phyloP scores from a whole-genome alignment of 2,113 vertebrate genomes.

The Morone chrysops region DNA sequence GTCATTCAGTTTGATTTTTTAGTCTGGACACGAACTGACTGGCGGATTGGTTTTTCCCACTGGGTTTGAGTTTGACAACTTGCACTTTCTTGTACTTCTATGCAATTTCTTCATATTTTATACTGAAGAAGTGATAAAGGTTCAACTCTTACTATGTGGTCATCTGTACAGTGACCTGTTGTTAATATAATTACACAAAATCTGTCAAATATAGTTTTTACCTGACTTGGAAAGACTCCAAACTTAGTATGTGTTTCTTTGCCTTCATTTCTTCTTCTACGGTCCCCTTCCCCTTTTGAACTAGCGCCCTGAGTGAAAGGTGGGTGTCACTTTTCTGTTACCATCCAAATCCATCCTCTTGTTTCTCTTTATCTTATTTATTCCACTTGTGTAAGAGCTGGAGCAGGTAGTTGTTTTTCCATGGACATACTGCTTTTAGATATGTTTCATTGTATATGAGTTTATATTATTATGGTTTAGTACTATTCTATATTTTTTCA shows the following conservation, averaged over 20 bases:
- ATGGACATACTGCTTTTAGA: neutral
- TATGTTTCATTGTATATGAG: neutral
- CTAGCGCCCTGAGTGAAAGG: too few relatives aligned
- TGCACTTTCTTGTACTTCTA: neutral
- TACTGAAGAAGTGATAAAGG: neutral
- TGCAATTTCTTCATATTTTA: neutral
- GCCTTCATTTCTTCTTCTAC: neutral
- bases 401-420: too few relatives aligned
- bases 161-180: neutral
- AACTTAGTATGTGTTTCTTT: neutral
- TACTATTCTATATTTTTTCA: neutral
- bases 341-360: too few relatives aligned
- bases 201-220: neutral
- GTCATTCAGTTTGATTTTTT: conserved; percentile 25
- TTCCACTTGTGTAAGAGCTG: too few relatives aligned
- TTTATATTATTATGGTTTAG: neutral
- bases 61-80: conserved; percentile 9
- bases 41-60: conserved; percentile 4
- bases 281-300: too few relatives aligned
- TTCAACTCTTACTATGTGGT: too few relatives aligned
- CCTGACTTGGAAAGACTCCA: neutral
- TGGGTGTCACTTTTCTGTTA: too few relatives aligned
- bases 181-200: neutral
- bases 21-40: conserved; percentile 4
- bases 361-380: too few relatives aligned